Conservation (phyloP, 2,888 invertebrate genomes). For the Serripes groenlandicus region DNA sequence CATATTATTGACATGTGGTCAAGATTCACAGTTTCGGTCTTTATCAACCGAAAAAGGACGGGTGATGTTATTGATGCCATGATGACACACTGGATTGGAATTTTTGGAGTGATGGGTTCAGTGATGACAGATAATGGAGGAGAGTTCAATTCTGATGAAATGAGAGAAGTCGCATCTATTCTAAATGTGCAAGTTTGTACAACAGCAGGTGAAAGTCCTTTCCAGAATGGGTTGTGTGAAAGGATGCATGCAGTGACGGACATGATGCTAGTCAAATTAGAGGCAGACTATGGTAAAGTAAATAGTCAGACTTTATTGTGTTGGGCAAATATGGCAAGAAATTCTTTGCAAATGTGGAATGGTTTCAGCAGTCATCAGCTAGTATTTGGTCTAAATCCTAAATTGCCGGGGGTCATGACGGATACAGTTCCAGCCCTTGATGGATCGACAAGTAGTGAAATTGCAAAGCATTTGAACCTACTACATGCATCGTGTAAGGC, state of each 20-base stretch:
- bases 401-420: slow-evolving; percentile 42
- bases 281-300: slow-evolving; percentile 30
- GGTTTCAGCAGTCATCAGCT: slow-evolving; percentile 50
- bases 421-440: slow-evolving; percentile 47
- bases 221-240: slow-evolving; percentile 42
- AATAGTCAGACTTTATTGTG: slow-evolving; percentile 25
- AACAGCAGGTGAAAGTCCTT: slow-evolving; percentile 31
- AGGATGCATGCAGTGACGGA: slow-evolving; percentile 52
- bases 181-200: slow-evolving; percentile 39
- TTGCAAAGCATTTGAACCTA: slow-evolving; percentile 37
- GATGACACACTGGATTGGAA: slow-evolving; percentile 61
- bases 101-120: slow-evolving; percentile 58
- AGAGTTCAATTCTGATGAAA: slow-evolving; percentile 36
- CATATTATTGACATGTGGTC: slow-evolving; percentile 64
- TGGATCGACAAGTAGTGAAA: slow-evolving; percentile 42
- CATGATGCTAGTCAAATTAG: slow-evolving; percentile 54
- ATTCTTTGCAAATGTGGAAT: slow-evolving; percentile 59
- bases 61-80: slow-evolving; percentile 50
- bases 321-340: slow-evolving; percentile 58
- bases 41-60: slow-evolving; percentile 39
- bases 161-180: slow-evolving; percentile 52
- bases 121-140: slow-evolving; percentile 53
- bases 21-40: slow-evolving; percentile 47
- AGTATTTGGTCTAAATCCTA: slow-evolving; percentile 53
- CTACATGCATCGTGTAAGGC: slow-evolving; percentile 49